Evolutionary conservation across 1,140 invertebrate species (phyloP).

Genomic region (Acromyrmex echinatior): DNA sequence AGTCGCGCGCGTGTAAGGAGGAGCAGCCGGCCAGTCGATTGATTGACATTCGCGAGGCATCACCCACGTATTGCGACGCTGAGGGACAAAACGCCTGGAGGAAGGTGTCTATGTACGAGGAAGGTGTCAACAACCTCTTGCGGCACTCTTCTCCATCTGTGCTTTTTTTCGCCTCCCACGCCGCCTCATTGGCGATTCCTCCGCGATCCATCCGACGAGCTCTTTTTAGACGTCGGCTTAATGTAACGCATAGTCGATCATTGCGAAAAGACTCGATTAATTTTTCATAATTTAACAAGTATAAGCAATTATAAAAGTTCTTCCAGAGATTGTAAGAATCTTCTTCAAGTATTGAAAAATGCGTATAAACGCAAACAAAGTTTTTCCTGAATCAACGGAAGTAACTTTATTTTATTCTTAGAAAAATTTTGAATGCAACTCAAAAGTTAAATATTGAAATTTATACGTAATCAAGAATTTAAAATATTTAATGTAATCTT

Average conservation of each 20-base stretch:
- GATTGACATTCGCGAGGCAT: constrained; percentile 69
- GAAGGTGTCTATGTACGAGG: constrained; percentile 63
- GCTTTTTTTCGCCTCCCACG: constrained; percentile 60
- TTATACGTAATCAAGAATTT: background rate
- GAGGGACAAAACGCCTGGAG: constrained; percentile 68
- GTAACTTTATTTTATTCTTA: background rate
- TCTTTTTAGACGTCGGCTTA: constrained; percentile 12
- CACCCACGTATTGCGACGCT: constrained; percentile 36
- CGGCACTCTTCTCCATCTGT: constrained; percentile 70
- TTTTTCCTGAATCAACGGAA: background rate
- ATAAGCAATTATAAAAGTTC: background rate
- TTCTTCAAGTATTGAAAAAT: background rate
- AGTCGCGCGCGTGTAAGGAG: constrained; percentile 31
- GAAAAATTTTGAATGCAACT: background rate
- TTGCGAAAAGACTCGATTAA: constrained; percentile 5
- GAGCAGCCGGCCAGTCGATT: constrained; percentile 46
- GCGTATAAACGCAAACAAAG: background rate
- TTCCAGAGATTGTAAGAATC: background rate
- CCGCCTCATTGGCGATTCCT: constrained; percentile 12
- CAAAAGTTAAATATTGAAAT: constrained; percentile 14
- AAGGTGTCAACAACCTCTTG: constrained; percentile 83
- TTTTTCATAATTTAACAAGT: constrained; percentile 2
- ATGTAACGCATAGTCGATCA: constrained; percentile 18
- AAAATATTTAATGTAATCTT: background rate
- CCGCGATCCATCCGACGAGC: constrained; percentile 27